Conservation (phyloP, 1,140 invertebrate genomes). For the Pygmarrhopalites habei region DNA sequence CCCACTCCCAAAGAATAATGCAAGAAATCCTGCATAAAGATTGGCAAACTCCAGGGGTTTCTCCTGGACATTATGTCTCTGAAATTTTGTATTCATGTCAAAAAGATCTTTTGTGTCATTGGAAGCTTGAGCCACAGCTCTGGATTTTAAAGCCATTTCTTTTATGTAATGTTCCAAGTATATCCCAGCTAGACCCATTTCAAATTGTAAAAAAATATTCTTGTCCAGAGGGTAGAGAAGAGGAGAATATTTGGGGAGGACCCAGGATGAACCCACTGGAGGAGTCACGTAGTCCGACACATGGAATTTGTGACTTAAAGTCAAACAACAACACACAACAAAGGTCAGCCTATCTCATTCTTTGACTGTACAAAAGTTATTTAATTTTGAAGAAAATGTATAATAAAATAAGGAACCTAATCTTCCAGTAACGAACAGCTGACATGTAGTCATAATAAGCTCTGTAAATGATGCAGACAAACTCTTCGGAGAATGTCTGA, state of each 20-base stretch:
- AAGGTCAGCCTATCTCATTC: no score
- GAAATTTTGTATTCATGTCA: conserved; percentile 24
- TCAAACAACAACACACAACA: no score
- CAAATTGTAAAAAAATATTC: conserved; percentile 17
- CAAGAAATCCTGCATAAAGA: conserved; percentile 27
- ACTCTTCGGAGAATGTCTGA: conserved; percentile 19
- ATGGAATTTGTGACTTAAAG: conserved; percentile 22
- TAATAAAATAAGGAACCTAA: no score
- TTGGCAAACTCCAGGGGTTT: conserved; percentile 28
- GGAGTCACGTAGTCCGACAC: conserved; percentile 36
- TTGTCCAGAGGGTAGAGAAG: conserved; percentile 19
- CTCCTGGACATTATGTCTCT: not conserved
- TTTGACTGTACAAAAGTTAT: no score
- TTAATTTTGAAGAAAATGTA: no score
- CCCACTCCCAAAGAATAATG: conserved; percentile 22
- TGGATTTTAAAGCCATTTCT: conserved; percentile 2
- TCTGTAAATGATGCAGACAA: conserved; percentile 34
- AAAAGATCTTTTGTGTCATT: conserved; percentile 25
- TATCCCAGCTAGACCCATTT: conserved; percentile 33
- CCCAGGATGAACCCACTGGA: conserved; percentile 37
- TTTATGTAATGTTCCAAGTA: conserved; percentile 30
- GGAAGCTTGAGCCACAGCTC: conserved; percentile 18
- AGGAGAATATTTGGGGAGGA: conserved; percentile 32
- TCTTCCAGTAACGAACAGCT: conserved; percentile 34
- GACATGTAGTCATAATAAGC: conserved; percentile 36